phyloP scores from a whole-genome alignment of 2,888 invertebrate genomes.

The Nomada ruficornis region DNA sequence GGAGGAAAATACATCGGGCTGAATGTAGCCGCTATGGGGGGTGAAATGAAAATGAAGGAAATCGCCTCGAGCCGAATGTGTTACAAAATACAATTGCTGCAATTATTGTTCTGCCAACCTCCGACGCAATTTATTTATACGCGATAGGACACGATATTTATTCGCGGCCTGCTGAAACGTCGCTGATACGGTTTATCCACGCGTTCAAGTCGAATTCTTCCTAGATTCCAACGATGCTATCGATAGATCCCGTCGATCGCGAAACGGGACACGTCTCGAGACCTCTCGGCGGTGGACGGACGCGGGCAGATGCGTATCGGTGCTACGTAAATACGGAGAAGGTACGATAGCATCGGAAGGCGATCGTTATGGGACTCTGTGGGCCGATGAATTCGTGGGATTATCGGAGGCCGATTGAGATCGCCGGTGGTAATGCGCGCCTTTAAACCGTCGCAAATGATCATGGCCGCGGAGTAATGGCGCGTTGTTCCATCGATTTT shows the following conservation, averaged over 20 bases:
- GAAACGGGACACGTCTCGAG: conserved; percentile 19
- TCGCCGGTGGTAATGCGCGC: conserved; percentile 43
- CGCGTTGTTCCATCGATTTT: conserved; percentile 38
- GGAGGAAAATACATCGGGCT: too few relatives aligned
- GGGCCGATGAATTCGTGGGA: conserved; percentile 51
- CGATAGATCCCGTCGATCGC: conserved; percentile 16
- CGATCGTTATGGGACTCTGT: conserved; percentile 54
- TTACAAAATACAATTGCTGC: too few relatives aligned
- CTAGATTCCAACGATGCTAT: background rate
- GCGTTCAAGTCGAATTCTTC: conserved; percentile 31
- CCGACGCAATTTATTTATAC: too few relatives aligned
- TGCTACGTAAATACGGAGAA: conserved; percentile 59
- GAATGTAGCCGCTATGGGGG: too few relatives aligned
- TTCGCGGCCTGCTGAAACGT: too few relatives aligned
- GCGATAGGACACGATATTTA: too few relatives aligned
- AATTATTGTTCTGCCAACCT: too few relatives aligned
- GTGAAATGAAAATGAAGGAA: too few relatives aligned
- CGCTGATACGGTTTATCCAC: background rate
- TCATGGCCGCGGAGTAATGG: conserved; percentile 43
- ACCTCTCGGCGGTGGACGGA: conserved; percentile 24
- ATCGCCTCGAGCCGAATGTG: too few relatives aligned
- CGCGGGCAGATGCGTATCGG: conserved; percentile 44
- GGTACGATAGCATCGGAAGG: conserved; percentile 38
- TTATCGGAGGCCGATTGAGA: conserved; percentile 55
- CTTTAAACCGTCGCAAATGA: conserved; percentile 57